A percentile compares a stretch with the other conserved stretches of the same genome.
Evolutionary conservation across 2,888 invertebrate species (phyloP).

Genomic region (Zaprionus bogoriensis): DNA sequence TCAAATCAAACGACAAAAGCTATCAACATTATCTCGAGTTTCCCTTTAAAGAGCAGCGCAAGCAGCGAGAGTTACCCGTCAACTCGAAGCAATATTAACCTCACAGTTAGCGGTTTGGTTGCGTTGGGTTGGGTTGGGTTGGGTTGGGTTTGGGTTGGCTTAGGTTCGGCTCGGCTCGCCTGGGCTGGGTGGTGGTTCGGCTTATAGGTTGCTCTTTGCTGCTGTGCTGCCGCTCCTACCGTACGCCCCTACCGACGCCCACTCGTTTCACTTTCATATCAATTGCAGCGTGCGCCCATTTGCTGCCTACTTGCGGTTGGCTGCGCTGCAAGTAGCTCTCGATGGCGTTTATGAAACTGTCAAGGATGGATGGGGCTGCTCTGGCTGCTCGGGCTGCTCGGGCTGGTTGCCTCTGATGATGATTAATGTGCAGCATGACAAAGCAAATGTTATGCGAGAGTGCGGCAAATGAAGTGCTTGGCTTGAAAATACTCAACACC

Average conservation of each 20-base stretch:
- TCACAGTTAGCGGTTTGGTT: conserved; percentile 56
- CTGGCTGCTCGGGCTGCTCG: too few relatives aligned
- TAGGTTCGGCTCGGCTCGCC: conserved; percentile 6
- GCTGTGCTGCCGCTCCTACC: neutral
- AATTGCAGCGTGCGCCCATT: conserved; percentile 54
- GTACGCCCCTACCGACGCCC: neutral
- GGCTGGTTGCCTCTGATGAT: conserved; percentile 53
- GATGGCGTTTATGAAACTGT: conserved; percentile 70
- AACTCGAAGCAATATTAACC: conserved; percentile 51
- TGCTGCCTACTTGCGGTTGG: conserved; percentile 65
- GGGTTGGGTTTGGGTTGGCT: neutral
- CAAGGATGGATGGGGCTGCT: conserved; percentile 44
- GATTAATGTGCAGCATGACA: conserved; percentile 75
- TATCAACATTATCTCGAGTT: conserved; percentile 56
- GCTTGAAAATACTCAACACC: conserved; percentile 14
- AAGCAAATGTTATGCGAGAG: conserved; percentile 65
- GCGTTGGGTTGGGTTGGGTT: conserved; percentile 6
- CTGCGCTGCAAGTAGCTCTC: conserved; percentile 60
- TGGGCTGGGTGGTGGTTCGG: neutral
- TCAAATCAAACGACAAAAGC: conserved; percentile 57
- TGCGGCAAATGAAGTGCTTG: conserved; percentile 52
- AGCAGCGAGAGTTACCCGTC: conserved; percentile 1
- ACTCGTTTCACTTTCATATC: conserved; percentile 38
- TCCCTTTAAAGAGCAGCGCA: conserved; percentile 47
- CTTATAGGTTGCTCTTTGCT: neutral